Evolutionary conservation across 2,113 vertebrate genomes (phyloP).

Genomic region (Poecilia latipinna): DNA sequence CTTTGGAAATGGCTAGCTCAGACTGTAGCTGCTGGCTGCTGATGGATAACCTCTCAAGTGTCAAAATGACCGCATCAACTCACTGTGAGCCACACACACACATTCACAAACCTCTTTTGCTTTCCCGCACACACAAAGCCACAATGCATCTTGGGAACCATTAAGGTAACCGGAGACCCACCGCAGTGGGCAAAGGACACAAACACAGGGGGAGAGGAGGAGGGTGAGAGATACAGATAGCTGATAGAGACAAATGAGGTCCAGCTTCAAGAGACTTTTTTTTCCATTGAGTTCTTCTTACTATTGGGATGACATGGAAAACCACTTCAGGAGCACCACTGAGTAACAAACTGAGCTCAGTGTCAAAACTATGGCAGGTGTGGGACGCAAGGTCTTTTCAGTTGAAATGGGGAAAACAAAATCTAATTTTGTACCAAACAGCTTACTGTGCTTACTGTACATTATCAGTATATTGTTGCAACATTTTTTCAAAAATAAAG

Average conservation of each 20-base stretch:
- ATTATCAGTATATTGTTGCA: too few relatives aligned
- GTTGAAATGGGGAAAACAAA: too few relatives aligned
- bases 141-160: conserved; percentile 85
- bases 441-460: too few relatives aligned
- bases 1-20: conserved; percentile 43
- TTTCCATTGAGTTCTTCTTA: neutral
- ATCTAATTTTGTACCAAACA: too few relatives aligned
- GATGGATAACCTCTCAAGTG: conserved; percentile 76
- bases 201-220: conserved; percentile 75
- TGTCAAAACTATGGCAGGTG: neutral
- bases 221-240: conserved; percentile 56
- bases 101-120: conserved; percentile 40
- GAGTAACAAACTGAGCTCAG: neutral
- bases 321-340: neutral
- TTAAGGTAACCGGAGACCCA: conserved; percentile 83
- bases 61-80: conserved; percentile 74
- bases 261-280: conserved; percentile 6
- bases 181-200: conserved; percentile 80
- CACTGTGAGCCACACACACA: conserved; percentile 33
- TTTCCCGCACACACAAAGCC: conserved; percentile 75
- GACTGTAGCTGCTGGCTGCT: conserved; percentile 60
- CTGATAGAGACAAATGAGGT: conserved; percentile 35
- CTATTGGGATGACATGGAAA: neutral
- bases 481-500: too few relatives aligned
- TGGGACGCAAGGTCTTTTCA: too few relatives aligned